A percentile compares a stretch with the other conserved stretches of the same genome.
phyloP scores from a whole-genome alignment of 92 coral and sea anemone genomes.

The Montipora capitata region DNA sequence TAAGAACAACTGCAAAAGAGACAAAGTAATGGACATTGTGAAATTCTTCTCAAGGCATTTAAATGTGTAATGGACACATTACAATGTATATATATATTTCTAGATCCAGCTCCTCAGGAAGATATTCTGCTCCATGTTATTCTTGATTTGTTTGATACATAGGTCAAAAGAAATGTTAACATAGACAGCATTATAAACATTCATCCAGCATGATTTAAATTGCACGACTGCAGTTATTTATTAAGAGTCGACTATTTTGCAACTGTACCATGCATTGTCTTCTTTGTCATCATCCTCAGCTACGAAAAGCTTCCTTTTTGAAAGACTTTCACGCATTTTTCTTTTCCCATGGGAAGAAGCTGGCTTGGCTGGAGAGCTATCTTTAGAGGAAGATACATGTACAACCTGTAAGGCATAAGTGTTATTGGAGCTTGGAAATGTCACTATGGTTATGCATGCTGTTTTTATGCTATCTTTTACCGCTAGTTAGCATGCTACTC shows the following conservation, averaged over 20 bases:
- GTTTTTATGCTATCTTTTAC: constrained; percentile 8
- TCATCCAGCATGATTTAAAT: constrained; percentile 15
- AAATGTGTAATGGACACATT: constrained; percentile 14
- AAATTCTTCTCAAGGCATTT: constrained; percentile 28
- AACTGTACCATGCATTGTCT: constrained; percentile 29
- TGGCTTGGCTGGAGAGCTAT: constrained; percentile 27
- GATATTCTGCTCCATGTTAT: constrained; percentile 11
- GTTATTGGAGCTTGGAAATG: constrained; percentile 30
- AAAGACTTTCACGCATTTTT: constrained; percentile 21
- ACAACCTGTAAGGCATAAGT: constrained; percentile 23
- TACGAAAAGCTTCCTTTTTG: constrained; percentile 23
- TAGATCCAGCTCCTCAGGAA: no score
- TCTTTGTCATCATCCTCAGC: constrained; percentile 27
- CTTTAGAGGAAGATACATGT: constrained; percentile 14
- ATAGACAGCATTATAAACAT: constrained; percentile 25
- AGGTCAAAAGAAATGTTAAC: constrained; percentile 24
- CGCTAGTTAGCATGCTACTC: not conserved
- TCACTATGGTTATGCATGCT: constrained; percentile 8
- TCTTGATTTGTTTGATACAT: constrained; percentile 18
- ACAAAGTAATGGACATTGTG: constrained; percentile 13
- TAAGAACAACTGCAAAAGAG: constrained; percentile 22
- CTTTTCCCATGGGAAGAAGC: constrained; percentile 15
- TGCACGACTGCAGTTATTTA: constrained; percentile 20
- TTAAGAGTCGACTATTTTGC: constrained; percentile 13
- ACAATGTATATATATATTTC: constrained; percentile 16